Conservation (phyloP, 2,888 invertebrate genomes). For the Phragmatobia fuliginosa region DNA sequence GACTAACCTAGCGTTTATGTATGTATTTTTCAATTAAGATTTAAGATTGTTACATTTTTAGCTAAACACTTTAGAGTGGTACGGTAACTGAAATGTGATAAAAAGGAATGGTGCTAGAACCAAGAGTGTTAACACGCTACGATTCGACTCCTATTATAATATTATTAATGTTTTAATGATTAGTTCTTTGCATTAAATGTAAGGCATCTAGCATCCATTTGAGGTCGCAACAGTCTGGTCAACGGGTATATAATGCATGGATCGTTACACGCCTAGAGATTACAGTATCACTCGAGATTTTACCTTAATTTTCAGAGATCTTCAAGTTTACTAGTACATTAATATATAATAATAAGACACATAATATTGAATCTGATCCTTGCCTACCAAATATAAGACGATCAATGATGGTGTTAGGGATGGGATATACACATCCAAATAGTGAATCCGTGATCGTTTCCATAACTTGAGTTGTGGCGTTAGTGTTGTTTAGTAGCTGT, state of each 20-base stretch:
- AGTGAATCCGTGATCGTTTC: constrained; percentile 71
- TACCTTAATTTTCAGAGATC: constrained; percentile 78
- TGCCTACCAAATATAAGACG: constrained; percentile 76
- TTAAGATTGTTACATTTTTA: constrained; percentile 87
- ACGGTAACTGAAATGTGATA: constrained; percentile 88
- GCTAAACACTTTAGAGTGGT: constrained; percentile 87
- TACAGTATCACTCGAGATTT: constrained; percentile 86
- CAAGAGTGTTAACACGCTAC: constrained; percentile 86
- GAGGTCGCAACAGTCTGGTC: constrained; percentile 79
- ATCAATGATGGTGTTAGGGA: constrained; percentile 65
- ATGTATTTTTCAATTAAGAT: constrained; percentile 85
- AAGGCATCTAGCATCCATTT: constrained; percentile 84
- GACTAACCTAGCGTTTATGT: constrained; percentile 87
- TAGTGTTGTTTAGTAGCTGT: constrained; percentile 83
- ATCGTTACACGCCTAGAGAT: constrained; percentile 75
- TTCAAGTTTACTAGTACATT: constrained; percentile 81
- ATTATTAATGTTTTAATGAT: constrained; percentile 82
- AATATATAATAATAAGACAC: constrained; percentile 78
- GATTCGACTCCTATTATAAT: constrained; percentile 86
- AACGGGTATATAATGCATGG: constrained; percentile 68
- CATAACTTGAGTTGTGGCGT: constrained; percentile 72
- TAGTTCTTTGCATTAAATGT: constrained; percentile 83
- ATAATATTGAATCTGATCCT: constrained; percentile 73
- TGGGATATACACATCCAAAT: constrained; percentile 67
- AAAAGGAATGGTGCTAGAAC: constrained; percentile 88